Conservation (phyloP, 2,113 vertebrate genomes). For the Xyliphius kryptos region DNA sequence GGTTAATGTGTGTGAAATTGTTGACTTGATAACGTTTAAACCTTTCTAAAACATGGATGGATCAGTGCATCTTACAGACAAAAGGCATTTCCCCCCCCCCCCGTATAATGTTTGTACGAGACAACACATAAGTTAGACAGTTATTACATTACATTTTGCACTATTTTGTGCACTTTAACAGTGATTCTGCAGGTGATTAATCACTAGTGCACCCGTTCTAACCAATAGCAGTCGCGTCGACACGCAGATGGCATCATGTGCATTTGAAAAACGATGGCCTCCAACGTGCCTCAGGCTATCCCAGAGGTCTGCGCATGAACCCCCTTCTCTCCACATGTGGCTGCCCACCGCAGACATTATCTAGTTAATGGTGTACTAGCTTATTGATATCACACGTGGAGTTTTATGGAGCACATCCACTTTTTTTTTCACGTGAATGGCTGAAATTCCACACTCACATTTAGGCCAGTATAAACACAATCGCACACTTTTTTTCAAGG, state of each 20-base stretch:
- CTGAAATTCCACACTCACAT: constrained; percentile 62
- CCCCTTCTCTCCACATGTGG: constrained; percentile 57
- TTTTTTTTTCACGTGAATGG: constrained; percentile 45
- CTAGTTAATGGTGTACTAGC: constrained; percentile 71
- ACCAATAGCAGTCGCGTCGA: constrained; percentile 43
- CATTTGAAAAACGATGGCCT: constrained; percentile 60
- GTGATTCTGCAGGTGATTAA: constrained; percentile 46
- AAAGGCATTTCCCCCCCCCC: no score
- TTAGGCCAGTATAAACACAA: constrained; percentile 52
- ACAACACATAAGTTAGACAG: no score
- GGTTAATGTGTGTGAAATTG: no score
- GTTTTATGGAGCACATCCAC: constrained; percentile 65
- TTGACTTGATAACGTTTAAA: no score
- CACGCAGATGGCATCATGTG: constrained; percentile 58
- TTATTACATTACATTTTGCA: no score
- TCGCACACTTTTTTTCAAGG: constrained; percentile 48
- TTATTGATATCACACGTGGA: constrained; percentile 67
- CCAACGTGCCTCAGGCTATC: constrained; percentile 63
- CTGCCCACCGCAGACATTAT: constrained; percentile 62
- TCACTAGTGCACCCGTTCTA: constrained; percentile 42
- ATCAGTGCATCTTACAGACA: no score
- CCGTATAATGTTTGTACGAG: no score
- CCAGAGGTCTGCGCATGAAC: constrained; percentile 51
- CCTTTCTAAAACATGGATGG: no score
- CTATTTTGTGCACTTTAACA: no score